These are phyloP conservation scores for Taphrorychus bicolor DNA, from an alignment of 2,888 invertebrate genomes.

Conservation along the genomic window DNA sequence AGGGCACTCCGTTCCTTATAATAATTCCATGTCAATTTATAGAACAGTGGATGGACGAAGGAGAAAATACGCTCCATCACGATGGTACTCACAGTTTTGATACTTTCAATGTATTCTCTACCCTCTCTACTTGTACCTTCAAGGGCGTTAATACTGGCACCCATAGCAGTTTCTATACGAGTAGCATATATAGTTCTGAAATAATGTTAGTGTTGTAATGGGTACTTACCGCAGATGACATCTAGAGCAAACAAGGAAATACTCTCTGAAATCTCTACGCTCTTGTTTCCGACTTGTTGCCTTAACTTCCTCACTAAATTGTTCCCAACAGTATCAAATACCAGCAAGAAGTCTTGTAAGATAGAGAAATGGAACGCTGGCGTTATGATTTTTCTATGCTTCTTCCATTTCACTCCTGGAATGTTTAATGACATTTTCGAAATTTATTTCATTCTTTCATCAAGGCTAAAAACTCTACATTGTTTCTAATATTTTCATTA, in stretches of 20 bases:
- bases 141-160: slow-evolving; percentile 76
- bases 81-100: slow-evolving; percentile 63
- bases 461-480: neutral
- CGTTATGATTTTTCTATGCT: slow-evolving; percentile 73
- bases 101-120: slow-evolving; percentile 76
- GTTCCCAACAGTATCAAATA: slow-evolving; percentile 70
- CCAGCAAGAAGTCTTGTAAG: slow-evolving; percentile 71
- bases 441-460: no score
- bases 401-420: slow-evolving; percentile 70
- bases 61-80: slow-evolving; percentile 49
- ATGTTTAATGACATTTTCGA: no score
- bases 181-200: neutral
- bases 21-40: slow-evolving; percentile 66
- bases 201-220: no score
- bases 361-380: slow-evolving; percentile 83
- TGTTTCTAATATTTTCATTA: no score
- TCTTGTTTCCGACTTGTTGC: slow-evolving; percentile 54
- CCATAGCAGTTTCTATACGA: slow-evolving; percentile 82
- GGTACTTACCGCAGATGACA: slow-evolving; percentile 66
- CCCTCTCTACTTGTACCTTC: slow-evolving; percentile 61
- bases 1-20: slow-evolving; percentile 60
- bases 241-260: slow-evolving; percentile 68
- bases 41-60: slow-evolving; percentile 57
- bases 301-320: slow-evolving; percentile 66
- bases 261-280: slow-evolving; percentile 68